These are phyloP conservation scores for Cygnus olor DNA, from an alignment of 2,797 vertebrate species.

Conservation along the genomic window DNA sequence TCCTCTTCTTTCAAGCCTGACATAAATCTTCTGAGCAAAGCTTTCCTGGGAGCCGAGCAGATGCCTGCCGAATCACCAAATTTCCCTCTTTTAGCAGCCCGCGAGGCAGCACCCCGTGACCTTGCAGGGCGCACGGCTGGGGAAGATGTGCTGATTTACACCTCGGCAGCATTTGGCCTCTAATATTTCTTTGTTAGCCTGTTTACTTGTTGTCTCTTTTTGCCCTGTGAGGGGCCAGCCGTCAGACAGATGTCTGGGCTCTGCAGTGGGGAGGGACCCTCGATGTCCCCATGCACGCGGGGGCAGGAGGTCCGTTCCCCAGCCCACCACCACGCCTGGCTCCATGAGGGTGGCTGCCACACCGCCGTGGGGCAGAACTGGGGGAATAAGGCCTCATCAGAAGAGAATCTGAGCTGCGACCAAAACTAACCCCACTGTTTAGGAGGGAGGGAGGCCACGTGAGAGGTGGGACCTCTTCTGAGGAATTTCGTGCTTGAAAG, in stretches of 20 bases:
- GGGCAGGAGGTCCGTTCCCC: background rate
- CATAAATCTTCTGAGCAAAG: constrained; percentile 42
- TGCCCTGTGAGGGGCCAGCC: no score
- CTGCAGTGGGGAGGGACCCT: background rate
- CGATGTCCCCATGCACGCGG: rapidly evolving
- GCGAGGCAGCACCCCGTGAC: background rate
- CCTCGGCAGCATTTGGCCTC: background rate
- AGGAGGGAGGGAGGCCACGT: background rate
- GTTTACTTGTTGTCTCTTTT: background rate
- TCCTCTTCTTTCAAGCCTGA: constrained; percentile 14
- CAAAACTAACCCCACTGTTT: constrained; percentile 12
- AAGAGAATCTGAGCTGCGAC: background rate
- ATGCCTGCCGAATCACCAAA: constrained; percentile 46
- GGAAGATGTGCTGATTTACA: background rate
- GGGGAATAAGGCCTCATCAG: background rate
- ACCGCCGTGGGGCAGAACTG: background rate
- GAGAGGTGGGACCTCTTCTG: constrained; percentile 18
- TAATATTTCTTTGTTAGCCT: background rate
- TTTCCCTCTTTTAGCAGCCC: background rate
- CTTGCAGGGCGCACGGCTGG: rapidly evolving
- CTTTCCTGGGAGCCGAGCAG: background rate
- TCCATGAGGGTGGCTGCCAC: background rate
- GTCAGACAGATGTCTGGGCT: rapidly evolving
- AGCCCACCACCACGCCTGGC: rapidly evolving
- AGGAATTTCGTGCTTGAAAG: constrained; percentile 68